phyloP scores from a whole-genome alignment of 2,113 vertebrate species.

The Hystrix cristata region DNA sequence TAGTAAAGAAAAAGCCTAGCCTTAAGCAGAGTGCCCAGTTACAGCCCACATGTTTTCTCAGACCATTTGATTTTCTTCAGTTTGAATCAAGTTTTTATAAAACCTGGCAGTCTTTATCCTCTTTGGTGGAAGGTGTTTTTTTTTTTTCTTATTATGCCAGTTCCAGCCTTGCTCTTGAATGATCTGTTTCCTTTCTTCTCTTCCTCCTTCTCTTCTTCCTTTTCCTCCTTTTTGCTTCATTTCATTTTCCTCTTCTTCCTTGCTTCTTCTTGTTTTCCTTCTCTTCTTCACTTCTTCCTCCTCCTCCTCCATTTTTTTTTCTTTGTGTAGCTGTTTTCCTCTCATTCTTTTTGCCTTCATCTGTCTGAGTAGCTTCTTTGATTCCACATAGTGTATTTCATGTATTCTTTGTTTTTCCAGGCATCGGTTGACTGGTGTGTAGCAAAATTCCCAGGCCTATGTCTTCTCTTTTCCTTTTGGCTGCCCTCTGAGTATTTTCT shows the following conservation, averaged over 20 bases:
- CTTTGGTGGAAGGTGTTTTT: neutral
- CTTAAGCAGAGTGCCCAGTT: neutral
- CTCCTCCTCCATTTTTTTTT: neutral
- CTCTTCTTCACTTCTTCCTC: neutral
- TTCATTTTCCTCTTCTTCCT: too few species aligned
- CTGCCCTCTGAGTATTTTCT: neutral
- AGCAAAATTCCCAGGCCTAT: conserved; percentile 30
- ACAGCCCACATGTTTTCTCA: neutral
- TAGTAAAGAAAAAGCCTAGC: conserved; percentile 22
- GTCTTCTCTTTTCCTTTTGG: neutral
- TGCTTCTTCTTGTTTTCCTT: rapidly evolving
- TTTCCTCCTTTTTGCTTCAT: neutral
- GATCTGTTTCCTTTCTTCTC: neutral
- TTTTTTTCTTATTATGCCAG: neutral
- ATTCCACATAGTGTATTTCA: neutral
- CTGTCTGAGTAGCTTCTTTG: neutral
- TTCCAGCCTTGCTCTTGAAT: neutral
- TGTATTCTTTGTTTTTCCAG: neutral
- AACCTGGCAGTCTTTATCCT: neutral
- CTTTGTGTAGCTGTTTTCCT: neutral
- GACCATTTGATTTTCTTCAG: neutral
- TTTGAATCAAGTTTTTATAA: conserved; percentile 26
- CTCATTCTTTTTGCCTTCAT: neutral
- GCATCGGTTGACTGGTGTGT: neutral
- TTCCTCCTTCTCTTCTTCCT: neutral